Evolutionary conservation across 2,797 vertebrate genomes (phyloP).

Genomic region (Siniperca scherzeri): DNA sequence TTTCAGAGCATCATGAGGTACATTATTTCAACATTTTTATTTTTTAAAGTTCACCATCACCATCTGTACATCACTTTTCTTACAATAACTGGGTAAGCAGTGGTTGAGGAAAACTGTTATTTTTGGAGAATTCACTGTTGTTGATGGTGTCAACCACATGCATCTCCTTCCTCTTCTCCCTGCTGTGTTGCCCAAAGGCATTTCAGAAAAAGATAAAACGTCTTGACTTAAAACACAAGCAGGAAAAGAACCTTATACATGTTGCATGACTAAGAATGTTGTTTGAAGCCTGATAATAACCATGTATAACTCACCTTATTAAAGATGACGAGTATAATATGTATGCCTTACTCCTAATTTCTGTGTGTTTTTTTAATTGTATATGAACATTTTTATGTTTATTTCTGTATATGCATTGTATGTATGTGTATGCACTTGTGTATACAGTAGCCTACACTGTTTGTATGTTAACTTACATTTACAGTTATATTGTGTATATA

Average conservation of each 20-base stretch:
- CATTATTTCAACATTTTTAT: slow-evolving; percentile 17
- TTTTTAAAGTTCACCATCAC: slow-evolving; percentile 3
- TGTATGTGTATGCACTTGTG: background rate
- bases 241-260: slow-evolving; percentile 44
- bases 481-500: background rate
- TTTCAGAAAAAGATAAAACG: slow-evolving; percentile 67
- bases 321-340: slow-evolving; percentile 17
- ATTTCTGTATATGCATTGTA: background rate
- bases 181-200: slow-evolving; percentile 62
- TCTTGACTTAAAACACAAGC: slow-evolving; percentile 55
- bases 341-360: slow-evolving; percentile 18
- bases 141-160: slow-evolving; percentile 42
- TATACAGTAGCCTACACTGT: background rate
- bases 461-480: background rate
- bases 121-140: slow-evolving; percentile 51
- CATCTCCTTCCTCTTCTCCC: slow-evolving; percentile 54
- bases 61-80: slow-evolving; percentile 24
- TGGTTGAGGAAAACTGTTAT: slow-evolving; percentile 36
- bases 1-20: slow-evolving; percentile 16
- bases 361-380: background rate
- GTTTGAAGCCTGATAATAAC: slow-evolving; percentile 49
- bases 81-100: slow-evolving; percentile 23
- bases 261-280: slow-evolving; percentile 46
- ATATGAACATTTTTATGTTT: slow-evolving; percentile 13
- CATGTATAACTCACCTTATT: slow-evolving; percentile 23